phyloP scores from a whole-genome alignment of 2,797 vertebrate genomes.

The Delichon dasypus region DNA sequence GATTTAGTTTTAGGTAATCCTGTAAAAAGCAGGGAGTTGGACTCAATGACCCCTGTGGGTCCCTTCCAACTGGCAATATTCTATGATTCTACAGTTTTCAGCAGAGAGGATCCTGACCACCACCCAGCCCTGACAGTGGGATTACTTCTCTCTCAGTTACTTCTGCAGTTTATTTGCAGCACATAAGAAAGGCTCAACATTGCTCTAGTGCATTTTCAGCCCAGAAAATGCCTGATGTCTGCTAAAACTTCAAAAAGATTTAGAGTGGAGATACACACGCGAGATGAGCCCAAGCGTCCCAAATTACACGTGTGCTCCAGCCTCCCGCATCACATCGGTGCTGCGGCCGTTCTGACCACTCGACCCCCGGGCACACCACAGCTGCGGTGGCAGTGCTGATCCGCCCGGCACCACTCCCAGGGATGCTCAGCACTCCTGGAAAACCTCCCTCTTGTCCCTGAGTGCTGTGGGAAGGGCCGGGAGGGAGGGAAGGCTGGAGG shows the following conservation, averaged over 20 bases:
- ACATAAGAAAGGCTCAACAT: neutral
- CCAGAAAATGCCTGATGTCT: neutral
- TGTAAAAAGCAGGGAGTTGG: neutral
- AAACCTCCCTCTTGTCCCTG: neutral
- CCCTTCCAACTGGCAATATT: neutral
- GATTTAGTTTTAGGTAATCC: neutral
- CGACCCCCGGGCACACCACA: neutral
- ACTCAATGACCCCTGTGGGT: neutral
- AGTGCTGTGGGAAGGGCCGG: fast-evolving
- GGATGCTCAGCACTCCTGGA: neutral
- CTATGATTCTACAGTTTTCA: neutral
- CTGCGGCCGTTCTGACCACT: fast-evolving
- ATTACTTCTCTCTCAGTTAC: neutral
- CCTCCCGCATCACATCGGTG: neutral
- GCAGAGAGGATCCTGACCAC: neutral
- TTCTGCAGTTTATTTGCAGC: neutral
- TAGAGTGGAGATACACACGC: neutral
- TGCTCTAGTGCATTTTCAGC: neutral
- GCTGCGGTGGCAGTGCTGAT: neutral
- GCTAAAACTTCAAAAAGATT: neutral
- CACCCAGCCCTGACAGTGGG: too few species aligned
- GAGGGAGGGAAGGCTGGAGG: neutral
- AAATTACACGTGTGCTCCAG: fast-evolving
- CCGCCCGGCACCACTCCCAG: neutral
- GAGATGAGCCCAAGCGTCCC: neutral